Base-by-base conservation (phyloP, 2,797 vertebrate species). In the Sebastes itinus region DNA sequence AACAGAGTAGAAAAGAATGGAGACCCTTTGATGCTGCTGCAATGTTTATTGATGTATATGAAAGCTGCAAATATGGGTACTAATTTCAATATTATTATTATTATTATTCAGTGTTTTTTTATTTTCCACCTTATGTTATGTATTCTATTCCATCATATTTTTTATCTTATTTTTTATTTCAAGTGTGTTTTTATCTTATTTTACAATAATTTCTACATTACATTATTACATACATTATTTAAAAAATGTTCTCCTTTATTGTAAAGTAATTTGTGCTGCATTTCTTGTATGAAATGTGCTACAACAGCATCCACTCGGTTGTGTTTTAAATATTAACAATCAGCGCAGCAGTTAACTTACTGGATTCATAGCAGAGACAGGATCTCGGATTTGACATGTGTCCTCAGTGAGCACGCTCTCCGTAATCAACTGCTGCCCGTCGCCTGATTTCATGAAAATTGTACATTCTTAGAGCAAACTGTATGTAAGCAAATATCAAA, bases 351-450 rank as follows among this genome's bases (percentile, higher is more conserved):
- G 14, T 66, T 4, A 2, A 72, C 89, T 81, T 68, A 93, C 92
- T 0, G 0, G 0, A 52, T 68, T 88, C 0, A 0, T 0, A 10
- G 2, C 0, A 0, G 3, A 54, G 18, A 20, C 20, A 18, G 35
- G 30, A 82, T 94, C 92, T 64, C 67, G 49, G 12, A 14, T 90
- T 70, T 87, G 73, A 75, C 93, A 94, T 0, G 32, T 82, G 30
- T 77, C 66, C 0, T 87, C 82, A 32, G 54, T 2, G 0, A 92
- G 61, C 9, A 63, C 56, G 1, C 80, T 89, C 3, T 84, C 54
- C 9, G 3, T 6, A 7, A 91, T 85, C 81, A 86, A 4, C 78
- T 85, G 54, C 49, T 87, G 20, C 20, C 10, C 20, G 71, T 32
- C 33, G 3, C 25, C 90, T 89, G 7, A 18, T 30, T 63, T 18